Conservation (phyloP, 2,113 vertebrate species). For the Leucosticte australis region DNA sequence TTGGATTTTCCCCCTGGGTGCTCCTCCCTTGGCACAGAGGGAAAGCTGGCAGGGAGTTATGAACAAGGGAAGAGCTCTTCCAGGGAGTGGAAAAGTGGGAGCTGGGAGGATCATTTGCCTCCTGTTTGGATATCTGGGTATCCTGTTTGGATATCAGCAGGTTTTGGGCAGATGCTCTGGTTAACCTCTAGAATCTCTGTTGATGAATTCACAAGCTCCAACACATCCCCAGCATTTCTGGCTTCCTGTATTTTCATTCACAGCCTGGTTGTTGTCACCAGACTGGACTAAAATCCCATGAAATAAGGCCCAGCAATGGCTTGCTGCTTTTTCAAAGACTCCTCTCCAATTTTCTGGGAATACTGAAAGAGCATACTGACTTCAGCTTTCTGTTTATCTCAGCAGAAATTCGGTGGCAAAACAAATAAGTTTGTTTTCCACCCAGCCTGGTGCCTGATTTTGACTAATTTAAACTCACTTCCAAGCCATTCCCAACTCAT, state of each 20-base stretch:
- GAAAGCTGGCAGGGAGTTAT: neutral
- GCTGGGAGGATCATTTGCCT: neutral
- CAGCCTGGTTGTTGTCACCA: no score
- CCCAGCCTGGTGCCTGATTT: neutral
- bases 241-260: neutral
- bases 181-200: neutral
- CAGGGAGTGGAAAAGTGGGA: neutral
- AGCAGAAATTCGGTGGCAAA: neutral
- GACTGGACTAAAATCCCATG: neutral
- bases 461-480: neutral
- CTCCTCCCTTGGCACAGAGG: neutral
- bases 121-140: neutral
- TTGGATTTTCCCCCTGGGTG: neutral
- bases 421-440: neutral
- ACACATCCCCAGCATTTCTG: neutral
- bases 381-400: neutral
- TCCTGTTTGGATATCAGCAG: neutral
- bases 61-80: neutral
- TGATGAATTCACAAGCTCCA: rapidly evolving
- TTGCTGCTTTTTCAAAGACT: neutral
- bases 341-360: neutral
- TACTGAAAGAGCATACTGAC: rapidly evolving
- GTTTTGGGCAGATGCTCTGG: neutral
- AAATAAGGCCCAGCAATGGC: rapidly evolving
- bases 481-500: neutral